These are phyloP conservation scores for Trematomus bernacchii DNA, from an alignment of 2,797 vertebrate species.

Conservation along the genomic window DNA sequence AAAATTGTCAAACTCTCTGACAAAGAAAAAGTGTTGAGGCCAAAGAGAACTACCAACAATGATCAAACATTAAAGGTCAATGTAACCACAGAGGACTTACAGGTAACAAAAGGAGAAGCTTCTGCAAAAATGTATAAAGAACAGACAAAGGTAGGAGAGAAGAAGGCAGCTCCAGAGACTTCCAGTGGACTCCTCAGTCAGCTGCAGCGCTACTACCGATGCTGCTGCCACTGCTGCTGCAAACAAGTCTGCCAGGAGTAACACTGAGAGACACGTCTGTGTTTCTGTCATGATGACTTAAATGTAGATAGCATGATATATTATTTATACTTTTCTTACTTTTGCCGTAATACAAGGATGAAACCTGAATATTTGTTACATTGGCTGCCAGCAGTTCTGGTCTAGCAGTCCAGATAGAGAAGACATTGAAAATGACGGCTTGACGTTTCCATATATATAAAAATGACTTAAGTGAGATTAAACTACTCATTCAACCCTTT, in stretches of 20 bases:
- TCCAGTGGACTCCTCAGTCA: slow-evolving; percentile 50
- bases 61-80: slow-evolving; percentile 41
- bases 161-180: neutral
- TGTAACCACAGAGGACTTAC: neutral
- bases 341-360: neutral
- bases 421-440: no score
- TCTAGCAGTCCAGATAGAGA: no score
- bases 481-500: neutral
- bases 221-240: slow-evolving; percentile 58
- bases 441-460: neutral
- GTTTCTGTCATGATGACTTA: neutral
- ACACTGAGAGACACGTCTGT: neutral
- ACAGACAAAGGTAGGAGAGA: slow-evolving; percentile 6
- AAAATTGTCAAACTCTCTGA: slow-evolving; percentile 51
- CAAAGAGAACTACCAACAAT: slow-evolving; percentile 40
- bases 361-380: neutral
- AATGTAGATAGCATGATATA: neutral
- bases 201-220: slow-evolving; percentile 61
- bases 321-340: neutral
- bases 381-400: neutral
- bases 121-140: neutral
- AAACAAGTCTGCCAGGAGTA: slow-evolving; percentile 16
- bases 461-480: neutral
- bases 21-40: slow-evolving; percentile 17
- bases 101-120: neutral